Evolutionary conservation across 2,888 invertebrate genomes (phyloP), one percentile per base, ranked within the genome.

Genomic region (Cataglyphis livida): DNA sequence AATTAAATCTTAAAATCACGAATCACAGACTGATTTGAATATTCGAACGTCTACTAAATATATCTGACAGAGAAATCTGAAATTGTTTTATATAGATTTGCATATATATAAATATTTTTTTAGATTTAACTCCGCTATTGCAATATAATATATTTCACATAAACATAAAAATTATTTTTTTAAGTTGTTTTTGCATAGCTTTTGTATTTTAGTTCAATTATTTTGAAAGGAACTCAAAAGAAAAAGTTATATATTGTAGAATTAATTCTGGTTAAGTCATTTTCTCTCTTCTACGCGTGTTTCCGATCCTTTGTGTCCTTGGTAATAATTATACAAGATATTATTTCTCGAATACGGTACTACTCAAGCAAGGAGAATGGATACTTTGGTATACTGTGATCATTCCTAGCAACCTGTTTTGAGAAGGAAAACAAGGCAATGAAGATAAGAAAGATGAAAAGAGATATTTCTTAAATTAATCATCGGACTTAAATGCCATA

Each of bases 11-110:
- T 41, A 61, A 73, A 73, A 28, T 41, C 41, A n/a, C 28, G 41
- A 41, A 59, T 59, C 41, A 38, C 73, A n/a, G 38, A 71, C 38
- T n/a, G n/a, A 73, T 73, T 73, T 61, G 61, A 15, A 28, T 74
- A 21, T 44, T 74, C 32, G 41, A 28, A 62, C 21, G 35, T 64
- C 74, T 64, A 61, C 7, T 51, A 75, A 76, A 68, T 76, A 76
- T 54, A 75, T 9, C 15, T 38, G 7, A 51, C n/a, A 51, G 18
- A 51, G n/a, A 38, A 51, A 38, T 75, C 54, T 15, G 25, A 38
- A 38, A 12, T 35, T 76, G 54, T 57, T 76, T 68, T 76, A 41
- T 66, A 68, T 76, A 66, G 54, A 76, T 76, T 66, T 54, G 68
- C 66, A 76, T 28, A 28, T 28, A 1, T 28, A 28, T 76, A 66